Evolutionary conservation across 2,797 vertebrate species (phyloP), one percentile per base, ranked within the genome.

Genomic region (Galaxias olidus): DNA sequence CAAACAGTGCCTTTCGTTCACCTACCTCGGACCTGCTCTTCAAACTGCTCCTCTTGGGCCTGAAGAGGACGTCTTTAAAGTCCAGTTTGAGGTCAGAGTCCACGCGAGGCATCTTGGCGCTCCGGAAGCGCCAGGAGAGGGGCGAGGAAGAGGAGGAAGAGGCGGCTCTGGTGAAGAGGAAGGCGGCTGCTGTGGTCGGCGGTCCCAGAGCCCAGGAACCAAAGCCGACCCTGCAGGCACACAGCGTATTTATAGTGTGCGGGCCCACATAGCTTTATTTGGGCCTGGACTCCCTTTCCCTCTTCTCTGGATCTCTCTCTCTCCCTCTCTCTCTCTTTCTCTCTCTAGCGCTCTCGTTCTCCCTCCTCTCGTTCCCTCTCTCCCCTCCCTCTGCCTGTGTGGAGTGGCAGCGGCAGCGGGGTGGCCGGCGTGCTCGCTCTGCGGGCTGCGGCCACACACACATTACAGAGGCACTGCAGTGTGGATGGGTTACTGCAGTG

Each of bases 31-130:
- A 93, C 89, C 97, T 91, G 87, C 97, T 98, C 89, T 93, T 95
- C 73, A 99, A 93, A 89, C 97, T 98, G 93, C 97, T 98, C 80
- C 97, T 90, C 77, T 99, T 99, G 69, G 97, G 97, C 88, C 96
- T 92, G 75, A 99, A 92, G 72, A 99, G 92, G 76, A 99, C 97
- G 90, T 98, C 97, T 87, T 98, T 98, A 83, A 99, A 98, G 94
- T 99, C 97, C 88, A 99, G 89, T 78, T 98, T 99, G 82, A 99
- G 92, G 87, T 98, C 97, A 14, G 90, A 89, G 63, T 98, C 97
- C 73, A 99, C 93, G 9, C 95, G 94, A 75, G 97, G 95, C 97
- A 98, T 99, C 69, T 72, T 86, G 70, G 68, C 48, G 11, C 62
- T 42, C 74, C 75, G 72, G 60, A 17, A 17, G n/a, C 5, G 8